Base-by-base conservation (phyloP, 1,140 invertebrate genomes). In the Hylaeus anthracinus region DNA sequence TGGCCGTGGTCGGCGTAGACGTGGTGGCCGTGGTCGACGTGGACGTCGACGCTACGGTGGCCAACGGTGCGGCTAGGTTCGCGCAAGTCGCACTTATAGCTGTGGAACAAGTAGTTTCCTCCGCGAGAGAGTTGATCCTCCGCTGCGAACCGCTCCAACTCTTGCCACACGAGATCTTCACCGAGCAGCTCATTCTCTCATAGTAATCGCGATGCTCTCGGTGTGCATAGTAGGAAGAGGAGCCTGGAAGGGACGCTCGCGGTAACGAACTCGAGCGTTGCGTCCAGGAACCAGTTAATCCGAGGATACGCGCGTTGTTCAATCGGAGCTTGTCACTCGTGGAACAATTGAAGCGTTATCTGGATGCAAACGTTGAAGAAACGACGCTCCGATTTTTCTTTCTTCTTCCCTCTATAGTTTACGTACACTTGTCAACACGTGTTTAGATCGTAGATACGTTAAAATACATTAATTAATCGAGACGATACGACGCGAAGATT, bases 161-260 rank as follows among this genome's bases (percentile, higher is more conserved):
- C 87, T 92, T 93, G 45, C 88, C 89, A 79, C 90, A 89, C 79
- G 91, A 91, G 67, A 93, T 91, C 85, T 93, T 93, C 77, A 93
- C 92, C 84, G 92, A 91, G 87, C 92, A 93, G 82, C 93, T 93
- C 92, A 93, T 93, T 84, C 87, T 93, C 87, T 90, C 92, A 91
- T 90, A 90, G 79, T 88, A 90, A 9, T 75, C 72, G 60, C 45
- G 60, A 73, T 70, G n/a, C 67, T 67, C 53, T 69, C 78, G 80
- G 82, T 58, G 85, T 65, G 73, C 86, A 88, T 88, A 88, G 82
- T 84, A 86, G 26, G 26, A 26, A 72, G 26, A 41, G 66, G 55
- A 58, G 63, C 69, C 5, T 5, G 12, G 5, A 51, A 48, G 56
- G 55, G 72, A 67, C 58, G 72, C 39, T 53, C 48, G 79, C 72